These are phyloP conservation scores for Abramis brama DNA, from an alignment of 2,113 vertebrate genomes.

Conservation along the genomic window DNA sequence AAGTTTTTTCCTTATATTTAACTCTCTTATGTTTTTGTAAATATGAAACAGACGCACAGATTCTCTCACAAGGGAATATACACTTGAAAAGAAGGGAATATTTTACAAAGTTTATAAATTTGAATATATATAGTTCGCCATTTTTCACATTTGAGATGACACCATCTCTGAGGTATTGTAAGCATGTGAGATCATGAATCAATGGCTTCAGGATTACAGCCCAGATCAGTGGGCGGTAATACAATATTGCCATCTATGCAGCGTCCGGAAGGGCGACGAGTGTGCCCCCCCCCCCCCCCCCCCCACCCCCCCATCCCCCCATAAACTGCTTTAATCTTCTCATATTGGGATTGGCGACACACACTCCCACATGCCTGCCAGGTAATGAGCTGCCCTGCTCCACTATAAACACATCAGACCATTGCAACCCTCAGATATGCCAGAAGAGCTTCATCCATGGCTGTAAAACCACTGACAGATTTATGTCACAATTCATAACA, in stretches of 20 bases:
- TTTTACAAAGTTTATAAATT: neutral
- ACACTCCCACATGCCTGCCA: slow-evolving; percentile 52
- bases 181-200: slow-evolving; percentile 33
- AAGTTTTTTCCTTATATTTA: neutral
- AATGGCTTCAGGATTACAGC: slow-evolving; percentile 30
- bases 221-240: slow-evolving; percentile 56
- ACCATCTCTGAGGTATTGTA: slow-evolving; percentile 19
- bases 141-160: neutral
- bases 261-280: slow-evolving; percentile 62
- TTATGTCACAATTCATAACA: slow-evolving; percentile 69
- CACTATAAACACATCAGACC: slow-evolving; percentile 60
- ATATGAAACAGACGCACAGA: neutral
- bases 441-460: slow-evolving; percentile 34
- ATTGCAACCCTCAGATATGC: slow-evolving; percentile 37
- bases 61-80: neutral
- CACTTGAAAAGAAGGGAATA: neutral
- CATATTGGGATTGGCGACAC: slow-evolving; percentile 64
- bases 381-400: slow-evolving; percentile 62
- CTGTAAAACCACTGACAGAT: slow-evolving; percentile 65
- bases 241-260: slow-evolving; percentile 42
- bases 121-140: neutral
- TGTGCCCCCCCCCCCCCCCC: slow-evolving; percentile 58
- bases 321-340: slow-evolving; percentile 72
- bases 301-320: slow-evolving; percentile 59
- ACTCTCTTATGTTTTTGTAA: neutral